Conservation (phyloP, 2,113 vertebrate species). For the Lepus europaeus region DNA sequence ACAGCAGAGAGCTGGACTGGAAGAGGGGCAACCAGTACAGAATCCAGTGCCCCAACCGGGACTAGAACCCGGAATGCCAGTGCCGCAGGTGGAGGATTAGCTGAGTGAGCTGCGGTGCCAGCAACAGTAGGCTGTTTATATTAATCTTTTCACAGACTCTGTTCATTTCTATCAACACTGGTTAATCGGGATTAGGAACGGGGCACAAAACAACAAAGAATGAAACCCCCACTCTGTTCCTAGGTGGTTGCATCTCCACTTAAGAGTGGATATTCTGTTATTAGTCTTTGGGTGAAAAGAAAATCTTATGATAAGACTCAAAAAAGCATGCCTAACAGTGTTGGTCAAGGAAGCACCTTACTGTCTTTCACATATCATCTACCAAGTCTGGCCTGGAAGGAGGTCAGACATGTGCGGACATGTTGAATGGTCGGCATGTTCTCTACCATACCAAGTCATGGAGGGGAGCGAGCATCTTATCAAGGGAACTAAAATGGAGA, state of each 20-base stretch:
- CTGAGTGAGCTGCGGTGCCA: no score
- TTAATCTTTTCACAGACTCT: no score
- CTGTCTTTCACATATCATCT: not conserved
- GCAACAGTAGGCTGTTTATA: no score
- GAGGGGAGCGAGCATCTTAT: not conserved
- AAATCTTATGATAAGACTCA: not conserved
- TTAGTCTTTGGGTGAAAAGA: not conserved
- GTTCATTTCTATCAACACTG: no score
- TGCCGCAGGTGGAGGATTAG: no score
- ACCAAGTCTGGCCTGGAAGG: not conserved
- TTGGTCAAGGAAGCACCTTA: accelerated
- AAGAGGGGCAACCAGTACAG: no score
- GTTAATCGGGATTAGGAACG: no score
- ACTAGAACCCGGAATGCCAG: no score
- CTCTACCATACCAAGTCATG: not conserved
- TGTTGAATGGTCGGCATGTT: not conserved
- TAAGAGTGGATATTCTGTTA: not conserved
- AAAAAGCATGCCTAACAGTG: not conserved
- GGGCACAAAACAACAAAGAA: not conserved
- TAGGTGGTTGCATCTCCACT: not conserved
- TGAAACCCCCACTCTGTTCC: not conserved
- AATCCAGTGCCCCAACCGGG: no score
- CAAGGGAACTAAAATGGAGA: not conserved
- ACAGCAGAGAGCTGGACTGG: no score
- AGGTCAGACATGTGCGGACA: not conserved